Conservation (phyloP, 2,888 invertebrate species). For the Operophtera brumata region DNA sequence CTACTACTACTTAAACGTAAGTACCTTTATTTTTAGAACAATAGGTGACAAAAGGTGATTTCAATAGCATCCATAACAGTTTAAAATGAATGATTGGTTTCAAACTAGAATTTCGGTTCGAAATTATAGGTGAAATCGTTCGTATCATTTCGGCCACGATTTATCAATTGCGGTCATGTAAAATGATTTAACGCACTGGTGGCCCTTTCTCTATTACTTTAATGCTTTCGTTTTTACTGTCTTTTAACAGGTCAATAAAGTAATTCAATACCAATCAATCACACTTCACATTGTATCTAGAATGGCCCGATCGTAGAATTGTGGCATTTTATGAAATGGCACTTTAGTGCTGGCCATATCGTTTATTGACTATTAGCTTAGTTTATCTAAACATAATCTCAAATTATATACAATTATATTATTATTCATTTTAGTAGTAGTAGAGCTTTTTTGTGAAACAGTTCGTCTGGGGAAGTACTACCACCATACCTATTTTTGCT, state of each 20-base stretch:
- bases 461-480: no score
- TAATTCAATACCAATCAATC: conserved; percentile 11
- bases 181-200: conserved; percentile 42
- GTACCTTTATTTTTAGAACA: background rate
- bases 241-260: conserved; percentile 14
- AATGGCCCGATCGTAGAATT: no score
- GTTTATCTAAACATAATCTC: no score
- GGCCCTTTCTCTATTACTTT: conserved; percentile 28
- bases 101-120: conserved; percentile 52
- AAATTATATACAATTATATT: no score
- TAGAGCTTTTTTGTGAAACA: no score
- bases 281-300: background rate
- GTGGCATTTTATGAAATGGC: no score
- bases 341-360: no score
- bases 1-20: no score
- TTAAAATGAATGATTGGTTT: conserved; percentile 34
- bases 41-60: conserved; percentile 9
- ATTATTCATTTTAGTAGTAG: no score
- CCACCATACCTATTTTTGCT: no score
- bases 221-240: conserved; percentile 20
- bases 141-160: conserved; percentile 51
- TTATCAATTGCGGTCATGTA: conserved; percentile 57
- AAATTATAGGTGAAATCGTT: conserved; percentile 64
- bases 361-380: no score
- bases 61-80: conserved; percentile 3